Base-by-base conservation (phyloP, 2,113 vertebrate species). In the Tiliqua scincoides region DNA sequence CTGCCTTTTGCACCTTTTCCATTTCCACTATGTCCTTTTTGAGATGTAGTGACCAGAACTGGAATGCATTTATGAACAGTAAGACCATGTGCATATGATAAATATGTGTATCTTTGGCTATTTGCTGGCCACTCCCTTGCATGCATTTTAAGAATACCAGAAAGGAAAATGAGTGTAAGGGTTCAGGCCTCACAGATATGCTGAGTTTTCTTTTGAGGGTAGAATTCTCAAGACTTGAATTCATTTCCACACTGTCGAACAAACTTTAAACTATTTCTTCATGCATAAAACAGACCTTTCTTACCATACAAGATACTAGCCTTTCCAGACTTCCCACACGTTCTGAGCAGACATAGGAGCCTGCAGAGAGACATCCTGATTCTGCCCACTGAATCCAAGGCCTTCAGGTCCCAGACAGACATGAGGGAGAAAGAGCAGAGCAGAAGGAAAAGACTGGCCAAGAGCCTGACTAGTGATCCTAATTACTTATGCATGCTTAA, bases 401-500 rank as follows among this genome's bases (percentile, higher is more conserved):
- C 2, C 25, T 37, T 74, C 59, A 75, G 10, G 48, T 65, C 12
- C 30, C 43, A 70, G 30, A 57, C n/a, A 3, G 27, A 30, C 37
- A 65, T 70, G 35, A 57, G 18, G 32, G 20, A 57, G 37, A 40
- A 40, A 68, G 35, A n/a, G 59, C 71, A 65, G 61, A 57, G 59
- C 5, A 37, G 76, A 30, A 52, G 10, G 20, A 48, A 20, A 73
- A 40, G 67, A 35, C 23, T 54, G 72, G 25, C 4, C 48, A 57
- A 65, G 20, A n/a, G 86, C 17, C 68, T 79, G 10, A 75, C 35
- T 3, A 85, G 73, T 77, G 78, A 65, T 40, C 1, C 0, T 17
- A 63, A 35, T 61, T 0, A 0, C 2, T 85, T 40, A 3, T 75
- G 70, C 61, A 6, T 54, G 79, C 95, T 95, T 95, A 96, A 93